Conservation (phyloP, 1,140 invertebrate genomes). For the Hylyphantes graminicola region DNA sequence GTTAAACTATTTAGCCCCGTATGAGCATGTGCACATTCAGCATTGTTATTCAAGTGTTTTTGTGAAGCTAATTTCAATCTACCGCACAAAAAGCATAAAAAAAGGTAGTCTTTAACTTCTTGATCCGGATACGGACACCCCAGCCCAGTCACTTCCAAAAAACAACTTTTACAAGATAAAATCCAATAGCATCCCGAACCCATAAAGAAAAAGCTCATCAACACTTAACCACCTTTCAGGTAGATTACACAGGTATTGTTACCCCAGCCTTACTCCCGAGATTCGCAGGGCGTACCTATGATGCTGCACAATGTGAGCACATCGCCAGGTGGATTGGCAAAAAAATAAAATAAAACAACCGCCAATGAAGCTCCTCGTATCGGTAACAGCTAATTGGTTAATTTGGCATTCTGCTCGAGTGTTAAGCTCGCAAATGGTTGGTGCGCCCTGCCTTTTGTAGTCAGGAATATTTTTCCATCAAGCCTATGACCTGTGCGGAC, state of each 20-base stretch:
- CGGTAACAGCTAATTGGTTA: conserved; percentile 39
- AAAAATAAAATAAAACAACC: conserved; percentile 1
- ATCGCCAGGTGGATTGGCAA: conserved; percentile 34
- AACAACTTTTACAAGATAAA: conserved; percentile 14
- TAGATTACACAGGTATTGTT: conserved; percentile 18
- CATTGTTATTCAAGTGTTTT: too few species aligned
- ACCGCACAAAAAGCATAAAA: not conserved
- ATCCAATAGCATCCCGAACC: not conserved
- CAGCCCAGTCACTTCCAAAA: not conserved
- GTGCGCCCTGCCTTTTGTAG: too few species aligned
- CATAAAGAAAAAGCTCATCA: conserved; percentile 18
- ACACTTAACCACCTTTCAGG: not conserved
- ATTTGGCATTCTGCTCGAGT: conserved; percentile 32
- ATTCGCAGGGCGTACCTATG: conserved; percentile 33
- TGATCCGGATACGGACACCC: not conserved
- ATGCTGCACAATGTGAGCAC: conserved; percentile 26
- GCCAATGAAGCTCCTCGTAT: conserved; percentile 41
- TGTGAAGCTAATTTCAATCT: too few species aligned
- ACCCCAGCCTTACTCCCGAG: not conserved
- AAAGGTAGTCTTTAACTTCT: not conserved
- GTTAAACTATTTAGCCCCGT: too few species aligned
- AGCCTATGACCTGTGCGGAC: too few species aligned
- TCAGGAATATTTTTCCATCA: too few species aligned
- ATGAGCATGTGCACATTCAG: too few species aligned
- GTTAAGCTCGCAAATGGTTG: not conserved